phyloP scores from a whole-genome alignment of 1,140 invertebrate genomes.

The Thereuonema tuberculata region DNA sequence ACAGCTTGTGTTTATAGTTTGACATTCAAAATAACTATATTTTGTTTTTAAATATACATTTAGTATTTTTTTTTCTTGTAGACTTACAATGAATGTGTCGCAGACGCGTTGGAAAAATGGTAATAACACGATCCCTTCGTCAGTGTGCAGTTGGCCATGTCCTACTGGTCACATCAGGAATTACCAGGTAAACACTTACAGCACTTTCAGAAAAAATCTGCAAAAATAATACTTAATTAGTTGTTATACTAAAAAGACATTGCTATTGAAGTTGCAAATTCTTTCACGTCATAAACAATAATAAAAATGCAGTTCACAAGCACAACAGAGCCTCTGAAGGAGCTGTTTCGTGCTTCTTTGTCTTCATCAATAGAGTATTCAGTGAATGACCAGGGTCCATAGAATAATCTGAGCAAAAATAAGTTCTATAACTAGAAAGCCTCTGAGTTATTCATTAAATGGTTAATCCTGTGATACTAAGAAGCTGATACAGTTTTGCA shows the following conservation, averaged over 20 bases:
- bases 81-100: neutral
- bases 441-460: too few relatives aligned
- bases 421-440: too few relatives aligned
- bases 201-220: neutral
- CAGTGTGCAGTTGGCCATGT: neutral
- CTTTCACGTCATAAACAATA: neutral
- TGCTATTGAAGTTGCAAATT: neutral
- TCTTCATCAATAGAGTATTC: neutral
- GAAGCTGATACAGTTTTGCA: too few relatives aligned
- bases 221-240: neutral
- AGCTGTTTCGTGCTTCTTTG: neutral
- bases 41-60: too few relatives aligned
- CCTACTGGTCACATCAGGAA: neutral
- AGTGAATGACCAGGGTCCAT: too few relatives aligned
- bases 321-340: neutral
- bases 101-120: neutral
- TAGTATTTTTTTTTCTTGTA: neutral
- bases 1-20: too few relatives aligned
- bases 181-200: neutral
- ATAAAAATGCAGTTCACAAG: neutral
- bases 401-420: too few relatives aligned
- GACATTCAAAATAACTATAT: too few relatives aligned
- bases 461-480: too few relatives aligned
- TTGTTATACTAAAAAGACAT: neutral
- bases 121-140: neutral